Evolutionary conservation across 2,113 vertebrate species (phyloP).

Genomic region (Zootoca vivipara): DNA sequence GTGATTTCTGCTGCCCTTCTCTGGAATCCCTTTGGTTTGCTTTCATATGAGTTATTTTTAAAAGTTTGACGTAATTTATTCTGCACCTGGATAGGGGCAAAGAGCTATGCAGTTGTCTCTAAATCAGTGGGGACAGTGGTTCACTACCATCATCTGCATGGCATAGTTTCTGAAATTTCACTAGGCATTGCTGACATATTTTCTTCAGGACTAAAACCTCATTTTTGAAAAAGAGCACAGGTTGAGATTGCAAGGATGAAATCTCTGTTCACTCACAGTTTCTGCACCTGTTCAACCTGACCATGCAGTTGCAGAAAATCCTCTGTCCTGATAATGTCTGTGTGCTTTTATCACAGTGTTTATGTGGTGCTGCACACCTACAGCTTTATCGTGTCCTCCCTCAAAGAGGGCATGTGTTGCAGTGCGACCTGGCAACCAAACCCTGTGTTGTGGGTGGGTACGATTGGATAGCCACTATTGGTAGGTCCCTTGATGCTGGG

Average conservation of each 20-base stretch:
- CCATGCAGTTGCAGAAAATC: constrained; percentile 23
- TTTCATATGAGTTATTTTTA: neutral
- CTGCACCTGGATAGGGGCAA: neutral
- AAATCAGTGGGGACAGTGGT: neutral
- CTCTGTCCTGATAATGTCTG: neutral
- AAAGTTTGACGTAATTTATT: neutral
- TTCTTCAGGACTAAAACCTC: neutral
- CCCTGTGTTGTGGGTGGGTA: too few relatives aligned
- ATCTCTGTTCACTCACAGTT: neutral
- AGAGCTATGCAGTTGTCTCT: neutral
- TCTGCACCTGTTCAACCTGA: neutral
- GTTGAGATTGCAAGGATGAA: neutral
- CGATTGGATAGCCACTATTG: too few relatives aligned
- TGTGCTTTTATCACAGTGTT: neutral
- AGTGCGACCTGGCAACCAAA: too few relatives aligned
- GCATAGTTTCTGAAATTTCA: neutral
- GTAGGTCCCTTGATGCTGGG: too few relatives aligned
- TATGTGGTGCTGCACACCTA: neutral
- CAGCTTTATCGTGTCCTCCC: too few relatives aligned
- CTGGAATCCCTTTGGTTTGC: neutral
- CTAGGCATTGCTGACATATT: neutral
- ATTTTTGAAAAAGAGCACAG: neutral
- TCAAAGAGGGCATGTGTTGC: too few relatives aligned
- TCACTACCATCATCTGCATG: neutral
- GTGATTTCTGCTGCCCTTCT: neutral